These are phyloP conservation scores for Babylonia areolata DNA, from an alignment of 1,140 invertebrate genomes.

Conservation along the genomic window DNA sequence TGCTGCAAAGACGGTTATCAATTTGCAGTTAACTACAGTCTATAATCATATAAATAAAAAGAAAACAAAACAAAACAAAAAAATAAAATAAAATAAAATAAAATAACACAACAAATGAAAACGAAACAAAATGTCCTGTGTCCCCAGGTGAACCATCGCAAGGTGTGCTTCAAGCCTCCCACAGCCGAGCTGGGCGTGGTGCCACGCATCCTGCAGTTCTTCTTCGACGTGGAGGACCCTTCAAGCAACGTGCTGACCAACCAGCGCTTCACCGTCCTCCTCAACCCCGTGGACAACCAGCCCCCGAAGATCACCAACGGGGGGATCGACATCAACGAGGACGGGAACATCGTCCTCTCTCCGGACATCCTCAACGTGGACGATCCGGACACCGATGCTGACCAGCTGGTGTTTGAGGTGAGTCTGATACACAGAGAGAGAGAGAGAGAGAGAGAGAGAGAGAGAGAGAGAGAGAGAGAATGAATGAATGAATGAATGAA, in stretches of 20 bases:
- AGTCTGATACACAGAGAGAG: slow-evolving; percentile 35
- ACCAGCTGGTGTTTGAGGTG: slow-evolving; percentile 65
- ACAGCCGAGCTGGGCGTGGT: slow-evolving; percentile 71
- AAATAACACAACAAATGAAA: no score
- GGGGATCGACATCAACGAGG: slow-evolving; percentile 70
- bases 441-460: neutral
- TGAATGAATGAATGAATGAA: no score
- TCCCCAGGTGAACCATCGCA: slow-evolving; percentile 70
- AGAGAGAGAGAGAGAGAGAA: no score
- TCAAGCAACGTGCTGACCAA: slow-evolving; percentile 70
- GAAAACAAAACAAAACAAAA: no score
- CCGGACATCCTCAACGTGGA: slow-evolving; percentile 69
- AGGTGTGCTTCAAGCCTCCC: slow-evolving; percentile 75
- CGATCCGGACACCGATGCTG: slow-evolving; percentile 71
- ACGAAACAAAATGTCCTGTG: no score
- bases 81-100: no score
- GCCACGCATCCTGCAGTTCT: slow-evolving; percentile 72
- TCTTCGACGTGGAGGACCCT: slow-evolving; percentile 73
- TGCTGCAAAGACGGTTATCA: no score
- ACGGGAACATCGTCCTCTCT: slow-evolving; percentile 66
- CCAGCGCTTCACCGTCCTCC: slow-evolving; percentile 71
- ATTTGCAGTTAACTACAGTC: no score
- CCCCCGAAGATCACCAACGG: slow-evolving; percentile 72
- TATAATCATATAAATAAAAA: no score
- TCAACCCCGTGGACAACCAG: slow-evolving; percentile 75